A percentile compares a stretch with the other conserved stretches of the same genome.
Conservation (phyloP, 2,888 invertebrate genomes). For the Drosophila stalkeri region DNA sequence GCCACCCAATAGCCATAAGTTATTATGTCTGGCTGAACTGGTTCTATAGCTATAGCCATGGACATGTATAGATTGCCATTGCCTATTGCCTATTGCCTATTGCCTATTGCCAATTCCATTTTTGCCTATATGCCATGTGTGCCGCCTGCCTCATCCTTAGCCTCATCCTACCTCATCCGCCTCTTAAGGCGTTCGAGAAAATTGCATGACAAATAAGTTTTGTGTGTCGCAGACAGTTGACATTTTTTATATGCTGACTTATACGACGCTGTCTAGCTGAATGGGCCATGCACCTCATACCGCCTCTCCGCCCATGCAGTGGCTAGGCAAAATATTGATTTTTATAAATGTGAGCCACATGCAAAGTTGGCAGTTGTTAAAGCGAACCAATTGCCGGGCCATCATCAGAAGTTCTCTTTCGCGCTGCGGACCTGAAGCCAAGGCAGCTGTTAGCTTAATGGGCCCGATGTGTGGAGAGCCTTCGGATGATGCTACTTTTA, state of each 20-base stretch:
- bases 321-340: slow-evolving; percentile 67
- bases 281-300: slow-evolving; percentile 44
- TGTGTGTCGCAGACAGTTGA: slow-evolving; percentile 79
- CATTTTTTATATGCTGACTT: slow-evolving; percentile 77
- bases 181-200: slow-evolving; percentile 74
- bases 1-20: slow-evolving; percentile 77
- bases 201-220: slow-evolving; percentile 80
- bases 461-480: slow-evolving; percentile 37
- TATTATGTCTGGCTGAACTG: slow-evolving; percentile 74
- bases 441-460: slow-evolving; percentile 35
- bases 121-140: slow-evolving; percentile 58
- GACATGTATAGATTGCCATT: slow-evolving; percentile 72
- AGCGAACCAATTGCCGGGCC: slow-evolving; percentile 58
- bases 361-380: slow-evolving; percentile 77
- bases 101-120: slow-evolving; percentile 35
- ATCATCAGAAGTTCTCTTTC: slow-evolving; percentile 16
- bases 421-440: slow-evolving; percentile 11
- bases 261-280: slow-evolving; percentile 63
- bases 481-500: not conserved
- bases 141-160: slow-evolving; percentile 24
- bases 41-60: slow-evolving; percentile 52
- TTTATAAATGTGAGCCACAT: slow-evolving; percentile 72
- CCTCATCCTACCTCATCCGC: slow-evolving; percentile 34
- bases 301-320: not conserved
- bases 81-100: slow-evolving; percentile 37